Base-by-base conservation (phyloP, 1,140 invertebrate species). In the Hestina assimilis region DNA sequence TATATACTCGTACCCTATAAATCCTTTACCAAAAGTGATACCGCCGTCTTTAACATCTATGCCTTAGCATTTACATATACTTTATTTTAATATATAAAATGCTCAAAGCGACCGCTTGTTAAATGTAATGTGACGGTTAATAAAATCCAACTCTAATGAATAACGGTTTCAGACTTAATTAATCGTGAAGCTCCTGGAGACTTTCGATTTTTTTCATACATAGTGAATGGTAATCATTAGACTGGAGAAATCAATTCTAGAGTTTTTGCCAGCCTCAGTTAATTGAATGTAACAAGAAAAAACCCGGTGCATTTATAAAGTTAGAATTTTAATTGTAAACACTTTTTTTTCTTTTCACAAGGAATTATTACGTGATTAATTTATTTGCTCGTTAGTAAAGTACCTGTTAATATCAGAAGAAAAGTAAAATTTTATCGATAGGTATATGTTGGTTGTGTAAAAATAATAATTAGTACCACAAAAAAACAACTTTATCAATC, bases 71-170 rank as follows among this genome's bases (percentile, higher is more conserved):
- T 62, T 55, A 51, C 53, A 62, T 62, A 45, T 28, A 28, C 9
- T 50, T 19, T 57, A 31, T 40, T 24, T 56, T 24, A 60, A 56
- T 50, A 21, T 46, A 48, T 60, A 54, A 21, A 33, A 47, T 55
- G 35, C 21, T 54, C 67, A 67, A 69, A 72, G 61, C 66, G 58
- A 66, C 64, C 61, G 75, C 66, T 57, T 72, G 79, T 72, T 80
- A 73, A 84, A 85, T 82, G 76, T 80, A 78, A 82, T 83, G 79
- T 82, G 82, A 82, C 79, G 78, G 69, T 64, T 66, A 76, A 80
- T 80, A 77, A 77, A 77, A 69, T 67, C 56, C 51, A 66, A 59
- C 40, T 75, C 69, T 76, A 74, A 82, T 78, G 76, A 72, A 68
- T 79, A 85, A 85, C 82, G 75, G 79, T 48, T 50, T 62, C 73